These are phyloP conservation scores for Varecia variegata DNA, from an alignment of 2,797 vertebrate species.

Conservation along the genomic window DNA sequence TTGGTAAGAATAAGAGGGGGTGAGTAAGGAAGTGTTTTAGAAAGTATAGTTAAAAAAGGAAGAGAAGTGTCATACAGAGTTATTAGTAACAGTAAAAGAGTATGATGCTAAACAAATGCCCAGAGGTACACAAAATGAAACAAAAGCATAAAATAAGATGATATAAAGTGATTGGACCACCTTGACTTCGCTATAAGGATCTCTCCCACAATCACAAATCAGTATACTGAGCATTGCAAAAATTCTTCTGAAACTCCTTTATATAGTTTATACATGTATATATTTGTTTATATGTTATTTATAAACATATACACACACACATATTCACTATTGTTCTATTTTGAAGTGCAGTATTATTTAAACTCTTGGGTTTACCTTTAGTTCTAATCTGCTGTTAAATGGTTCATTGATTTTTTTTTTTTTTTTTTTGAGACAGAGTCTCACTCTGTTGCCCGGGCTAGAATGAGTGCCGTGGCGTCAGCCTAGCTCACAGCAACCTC, in stretches of 20 bases:
- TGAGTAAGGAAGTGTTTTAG: not conserved
- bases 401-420: not conserved
- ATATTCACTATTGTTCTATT: not conserved
- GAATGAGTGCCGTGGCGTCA: too few relatives aligned
- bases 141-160: not conserved
- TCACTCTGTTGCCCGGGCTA: too few relatives aligned
- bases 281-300: not conserved
- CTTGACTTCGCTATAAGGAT: not conserved
- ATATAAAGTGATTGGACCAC: not conserved
- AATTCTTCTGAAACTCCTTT: not conserved
- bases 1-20: not conserved
- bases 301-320: rapidly evolving
- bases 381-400: not conserved
- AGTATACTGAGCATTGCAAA: not conserved
- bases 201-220: not conserved
- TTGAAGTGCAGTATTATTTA: not conserved
- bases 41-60: not conserved
- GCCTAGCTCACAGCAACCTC: too few relatives aligned
- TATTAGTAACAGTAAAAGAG: not conserved
- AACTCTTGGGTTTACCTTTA: not conserved
- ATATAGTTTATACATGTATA: not conserved
- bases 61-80: not conserved
- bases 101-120: not conserved
- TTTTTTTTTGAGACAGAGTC: too few relatives aligned
- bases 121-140: not conserved